phyloP scores from a whole-genome alignment of 2,888 invertebrate species.

The Macrosoma leucophasiata region DNA sequence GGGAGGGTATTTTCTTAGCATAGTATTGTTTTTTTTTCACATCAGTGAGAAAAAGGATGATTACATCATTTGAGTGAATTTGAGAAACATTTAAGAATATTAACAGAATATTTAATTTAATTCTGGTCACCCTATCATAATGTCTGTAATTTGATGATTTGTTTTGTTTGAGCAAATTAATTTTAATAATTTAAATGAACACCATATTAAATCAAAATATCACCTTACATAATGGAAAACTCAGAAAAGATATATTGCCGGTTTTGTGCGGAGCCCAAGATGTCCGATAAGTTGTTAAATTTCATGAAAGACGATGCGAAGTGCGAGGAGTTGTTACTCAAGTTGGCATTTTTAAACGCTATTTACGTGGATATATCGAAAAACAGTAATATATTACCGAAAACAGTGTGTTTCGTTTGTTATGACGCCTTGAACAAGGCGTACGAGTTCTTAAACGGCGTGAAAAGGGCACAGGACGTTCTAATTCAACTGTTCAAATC shows the following conservation, averaged over 20 bases:
- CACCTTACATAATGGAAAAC: slow-evolving; percentile 37
- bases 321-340: slow-evolving; percentile 40
- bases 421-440: slow-evolving; percentile 54
- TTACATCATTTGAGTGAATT: too few species aligned
- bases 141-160: too few species aligned
- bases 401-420: slow-evolving; percentile 56
- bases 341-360: slow-evolving; percentile 52
- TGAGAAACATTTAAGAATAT: too few species aligned
- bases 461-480: slow-evolving; percentile 46
- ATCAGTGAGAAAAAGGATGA: too few species aligned
- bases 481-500: slow-evolving; percentile 41
- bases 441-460: slow-evolving; percentile 46
- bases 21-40: too few species aligned
- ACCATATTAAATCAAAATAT: slow-evolving; percentile 1
- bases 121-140: too few species aligned
- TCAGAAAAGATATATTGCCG: slow-evolving; percentile 45
- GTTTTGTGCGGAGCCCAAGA: slow-evolving; percentile 53
- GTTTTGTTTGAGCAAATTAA: too few species aligned
- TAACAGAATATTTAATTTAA: too few species aligned
- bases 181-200: slow-evolving; percentile 1
- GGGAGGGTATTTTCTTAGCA: too few species aligned
- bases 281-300: slow-evolving; percentile 43
- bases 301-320: slow-evolving; percentile 33
- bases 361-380: slow-evolving; percentile 50
- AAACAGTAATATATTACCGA: slow-evolving; percentile 41